These are phyloP conservation scores for Merops nubicus DNA, from an alignment of 2,113 vertebrate genomes.

Conservation along the genomic window DNA sequence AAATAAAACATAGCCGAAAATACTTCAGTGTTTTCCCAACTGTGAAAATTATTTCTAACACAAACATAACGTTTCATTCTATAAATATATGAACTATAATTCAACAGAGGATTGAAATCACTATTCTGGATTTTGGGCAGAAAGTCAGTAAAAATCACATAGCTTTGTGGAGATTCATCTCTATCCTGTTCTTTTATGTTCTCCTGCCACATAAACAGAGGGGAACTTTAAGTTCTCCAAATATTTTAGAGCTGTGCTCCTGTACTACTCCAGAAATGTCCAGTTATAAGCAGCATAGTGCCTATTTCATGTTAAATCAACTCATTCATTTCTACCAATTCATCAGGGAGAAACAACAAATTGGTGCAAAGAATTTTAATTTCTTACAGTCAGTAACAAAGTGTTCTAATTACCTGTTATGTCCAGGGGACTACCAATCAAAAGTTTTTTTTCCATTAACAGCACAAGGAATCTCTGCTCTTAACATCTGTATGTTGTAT, in stretches of 20 bases:
- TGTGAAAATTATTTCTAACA: not conserved
- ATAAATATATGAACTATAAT: not conserved
- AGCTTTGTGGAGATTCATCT: not conserved
- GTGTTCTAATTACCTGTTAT: not conserved
- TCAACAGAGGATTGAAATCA: not conserved
- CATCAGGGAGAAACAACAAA: not conserved
- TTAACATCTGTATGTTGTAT: not conserved
- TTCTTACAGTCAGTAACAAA: not conserved
- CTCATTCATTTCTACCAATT: not conserved
- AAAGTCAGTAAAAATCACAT: not conserved
- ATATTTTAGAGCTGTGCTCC: not conserved
- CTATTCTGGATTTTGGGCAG: not conserved
- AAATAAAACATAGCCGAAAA: not conserved
- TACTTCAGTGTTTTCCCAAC: not conserved
- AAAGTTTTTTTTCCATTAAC: not conserved
- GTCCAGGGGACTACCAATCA: not conserved
- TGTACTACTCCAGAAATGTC: not conserved
- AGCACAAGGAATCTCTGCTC: not conserved
- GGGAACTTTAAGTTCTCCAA: not conserved
- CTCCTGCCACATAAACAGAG: not conserved
- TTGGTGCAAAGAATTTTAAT: not conserved
- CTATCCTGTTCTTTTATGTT: not conserved
- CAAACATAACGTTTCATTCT: not conserved
- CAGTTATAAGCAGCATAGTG: not conserved
- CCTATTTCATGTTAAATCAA: not conserved